Base-by-base conservation (phyloP, 1,140 invertebrate genomes). In the Drosophila watanabei region DNA sequence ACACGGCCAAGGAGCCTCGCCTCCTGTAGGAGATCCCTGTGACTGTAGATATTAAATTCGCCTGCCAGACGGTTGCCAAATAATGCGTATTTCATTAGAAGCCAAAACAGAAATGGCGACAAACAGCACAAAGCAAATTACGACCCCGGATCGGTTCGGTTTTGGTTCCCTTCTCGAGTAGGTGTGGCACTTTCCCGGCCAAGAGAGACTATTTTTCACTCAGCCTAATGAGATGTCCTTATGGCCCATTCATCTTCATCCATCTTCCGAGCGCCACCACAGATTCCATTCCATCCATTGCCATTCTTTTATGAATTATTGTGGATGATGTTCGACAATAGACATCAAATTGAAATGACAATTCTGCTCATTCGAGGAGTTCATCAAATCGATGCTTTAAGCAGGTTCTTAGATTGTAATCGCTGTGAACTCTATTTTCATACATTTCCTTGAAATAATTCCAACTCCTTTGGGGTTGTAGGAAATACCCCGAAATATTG, bases 81-180 rank as follows among this genome's bases (percentile, higher is more conserved):
- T 82, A 82, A 82, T 82, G 79, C 45, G 79, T 82, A 82, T 82
- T 82, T 82, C 72, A 82, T 82, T 77, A 65, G 79, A 82, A 45
- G 51, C 58, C 70, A 51, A 24, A 80, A 73, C 54, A 71, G 24
- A 61, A 73, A 64, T 49, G 76, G 69, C 41, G 78, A 70, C 73
- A 77, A 66, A 18, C 35, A 37, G 30, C n/a, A 63, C 60, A 65
- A 30, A 43, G 28, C 43, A 65, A 75, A 63, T 41, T 52, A 28
- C 48, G 30, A 32, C 5, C 51, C 30, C 16, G n/a, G 5, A 66
- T 61, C 30, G 16, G 20, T 14, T 10, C 24, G 24, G 24, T 24
- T 24, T 24, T 24, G 24, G 24, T 24, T 24, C 24, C 10, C 39
- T 7, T 10, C 32, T 33, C 33, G 28, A 51, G 48, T 56, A 51